Base-by-base conservation (phyloP, 2,888 invertebrate species). In the Siphlonurus alternatus region DNA sequence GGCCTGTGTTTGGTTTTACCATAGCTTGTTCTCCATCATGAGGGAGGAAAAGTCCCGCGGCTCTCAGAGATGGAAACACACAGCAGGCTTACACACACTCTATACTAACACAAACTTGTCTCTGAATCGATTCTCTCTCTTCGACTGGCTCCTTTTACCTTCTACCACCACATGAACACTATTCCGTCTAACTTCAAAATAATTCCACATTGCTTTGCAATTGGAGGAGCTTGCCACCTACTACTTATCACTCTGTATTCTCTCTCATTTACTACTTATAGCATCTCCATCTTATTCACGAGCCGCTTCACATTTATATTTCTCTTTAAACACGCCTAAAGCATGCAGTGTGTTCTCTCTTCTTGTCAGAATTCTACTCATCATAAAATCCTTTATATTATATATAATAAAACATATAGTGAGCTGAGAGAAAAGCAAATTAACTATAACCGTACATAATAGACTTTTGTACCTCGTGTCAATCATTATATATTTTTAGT, bases 31-130 rank as follows among this genome's bases (percentile, higher is more conserved):
- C 56, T 20, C 56, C 56, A 20, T 56, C 56, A 56, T 56, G 56
- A 56, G n/a, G 56, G 56, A 3, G 56, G 56, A 56, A 56, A 56
- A 56, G 56, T 56, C 56, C 56, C 22, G 56, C n/a, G 56, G 56
- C 56, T 56, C n/a, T 56, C 7, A 22, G 56, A 56, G 22, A 56
- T 38, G 38, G 38, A 38, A 38, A 38, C 38, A 10, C 38, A 38
- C 38, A 38, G 38, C 38, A 38, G 38, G 38, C 15, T 38, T 38
- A 38, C 38, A 38, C 38, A 38, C 38, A 38, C n/a, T n/a, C n/a
- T n/a, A n/a, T n/a, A n/a, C n/a, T n/a, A n/a, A n/a, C 38, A 38
- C 38, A 38, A 38, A 38, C 38, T 38, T 38, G 7, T 38, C 38
- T 38, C 38, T n/a, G n/a, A n/a, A n/a, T n/a, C n/a, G n/a, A n/a